Percentiles rank a stretch among this genome's conserved stretches.
These are phyloP conservation scores for Hassar affinis DNA, from an alignment of 2,113 vertebrate genomes.

Conservation along the genomic window DNA sequence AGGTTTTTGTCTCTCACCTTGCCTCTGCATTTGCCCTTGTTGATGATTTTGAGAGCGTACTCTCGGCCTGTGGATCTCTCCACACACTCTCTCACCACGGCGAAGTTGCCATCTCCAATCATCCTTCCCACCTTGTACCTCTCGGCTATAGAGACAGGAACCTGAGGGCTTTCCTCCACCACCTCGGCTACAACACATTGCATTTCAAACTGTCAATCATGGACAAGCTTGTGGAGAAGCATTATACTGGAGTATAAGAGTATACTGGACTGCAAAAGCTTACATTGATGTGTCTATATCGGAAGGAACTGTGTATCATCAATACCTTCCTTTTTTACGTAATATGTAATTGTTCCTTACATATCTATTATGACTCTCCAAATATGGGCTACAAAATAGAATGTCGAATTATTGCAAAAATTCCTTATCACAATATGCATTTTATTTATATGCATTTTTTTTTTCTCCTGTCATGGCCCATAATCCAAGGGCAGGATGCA, in stretches of 20 bases:
- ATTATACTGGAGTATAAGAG: no score
- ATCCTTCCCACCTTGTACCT: conserved; percentile 94
- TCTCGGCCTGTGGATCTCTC: conserved; percentile 94
- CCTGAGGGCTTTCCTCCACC: conserved; percentile 82
- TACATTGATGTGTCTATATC: background rate
- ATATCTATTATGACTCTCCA: background rate
- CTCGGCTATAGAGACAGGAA: conserved; percentile 89
- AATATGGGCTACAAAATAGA: background rate
- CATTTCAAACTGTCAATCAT: conserved; percentile 15
- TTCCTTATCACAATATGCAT: no score
- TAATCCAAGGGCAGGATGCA: background rate
- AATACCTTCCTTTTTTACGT: no score
- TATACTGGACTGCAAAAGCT: background rate
- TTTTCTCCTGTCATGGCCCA: no score
- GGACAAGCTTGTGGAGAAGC: background rate
- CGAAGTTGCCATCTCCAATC: conserved; percentile 96
- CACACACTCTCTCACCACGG: conserved; percentile 94
- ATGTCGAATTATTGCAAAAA: background rate
- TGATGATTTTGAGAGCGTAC: conserved; percentile 97
- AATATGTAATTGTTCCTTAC: no score
- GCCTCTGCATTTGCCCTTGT: conserved; percentile 95
- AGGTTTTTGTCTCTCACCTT: conserved; percentile 77
- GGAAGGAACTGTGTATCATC: background rate
- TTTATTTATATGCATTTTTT: no score
- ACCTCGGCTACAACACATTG: conserved; percentile 73